Evolutionary conservation across 2,113 vertebrate species (phyloP), one percentile per base, ranked within the genome.

Genomic region (Myxocyprinus asiaticus): DNA sequence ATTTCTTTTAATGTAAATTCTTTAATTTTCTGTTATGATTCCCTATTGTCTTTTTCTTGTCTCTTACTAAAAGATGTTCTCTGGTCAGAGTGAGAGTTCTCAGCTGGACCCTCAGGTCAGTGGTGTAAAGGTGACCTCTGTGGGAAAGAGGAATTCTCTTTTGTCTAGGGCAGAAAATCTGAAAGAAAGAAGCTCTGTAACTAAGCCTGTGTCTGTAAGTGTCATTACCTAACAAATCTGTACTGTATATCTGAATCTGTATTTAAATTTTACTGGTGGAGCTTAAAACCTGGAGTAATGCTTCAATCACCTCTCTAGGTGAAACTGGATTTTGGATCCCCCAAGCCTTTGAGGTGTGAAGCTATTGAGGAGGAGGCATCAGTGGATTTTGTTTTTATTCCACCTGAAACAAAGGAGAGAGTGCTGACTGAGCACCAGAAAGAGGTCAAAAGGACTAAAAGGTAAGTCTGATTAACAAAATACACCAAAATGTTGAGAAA

Each of bases 371-470:
- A 99, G 71, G 96, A 96, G 80, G 93, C 94, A 8, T 98, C 97
- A 15, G 81, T 88, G 14, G 96, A 98, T 82, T 99, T 99, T 86
- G 96, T 99, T 45, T 95, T 98, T 77, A 98, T 99, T 83, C 96
- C 97, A 79, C 94, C 94, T n/a, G 94, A 97, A 89, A 67, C 92
- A 9, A 99, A 98, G 84, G 87, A 94, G 76, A 93, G 96, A 78
- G 88, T 98, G 47, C 53, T 99, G 77, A 99, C 98, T 0, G 98
- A 99, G 81, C 98, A 98, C 85, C 98, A 99, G 74, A 99, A 99
- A 82, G 98, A 99, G 90, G 94, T 99, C 75, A 93, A 98, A 6
- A 93, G 92, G 88, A 95, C 94, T 43, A 99, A 97, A 90, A 95
- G 97, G 98, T 98, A 22, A 74, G 88, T 87, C 88, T 73, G 4